Evolutionary conservation across 2,888 invertebrate species (phyloP), one percentile per base, ranked within the genome.

Genomic region (Biston betularia): DNA sequence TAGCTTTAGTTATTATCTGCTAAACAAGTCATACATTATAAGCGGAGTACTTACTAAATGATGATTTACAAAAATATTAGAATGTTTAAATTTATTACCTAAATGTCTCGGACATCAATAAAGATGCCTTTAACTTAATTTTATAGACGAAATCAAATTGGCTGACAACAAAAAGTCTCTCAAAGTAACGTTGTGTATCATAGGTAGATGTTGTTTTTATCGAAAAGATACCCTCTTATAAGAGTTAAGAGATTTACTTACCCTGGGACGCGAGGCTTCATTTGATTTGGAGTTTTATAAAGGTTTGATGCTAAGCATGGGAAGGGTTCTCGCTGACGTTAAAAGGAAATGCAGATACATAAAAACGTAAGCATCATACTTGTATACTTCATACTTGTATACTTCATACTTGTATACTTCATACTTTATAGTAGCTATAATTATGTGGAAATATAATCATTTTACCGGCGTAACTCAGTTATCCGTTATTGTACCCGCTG

Each of bases 161-260:
- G 62, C 77, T 76, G 79, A 78, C 79, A 80, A 78, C 79, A 78
- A 78, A 82, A 83, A 81, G 77, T 76, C 80, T 79, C 77, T 73
- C 74, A 77, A 78, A 77, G 78, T 77, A 79, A 77, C 79, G 82
- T 77, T 38, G 42, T 65, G 77, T 81, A 84, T 84, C 83, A 81
- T 82, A 72, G 79, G 82, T 82, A 72, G 79, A 75, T 74, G 80
- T 79, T 84, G 82, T 85, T 85, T 85, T 85, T 81, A 79, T 78
- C 78, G 79, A 79, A 82, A 81, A 81, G 81, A 75, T 78, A 76
- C 76, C 75, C 77, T 77, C 75, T 76, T 78, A 58, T 70, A 61
- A 73, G 72, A 69, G 81, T 84, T 84, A 86, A 85, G 79, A 79
- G 80, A 83, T 86, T 86, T 83, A 77, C 79, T 80, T 75, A 70